A percentile compares a stretch with the other conserved stretches of the same genome.
Evolutionary conservation across 2,797 vertebrate species (phyloP).

Genomic region (Psittacula echo): DNA sequence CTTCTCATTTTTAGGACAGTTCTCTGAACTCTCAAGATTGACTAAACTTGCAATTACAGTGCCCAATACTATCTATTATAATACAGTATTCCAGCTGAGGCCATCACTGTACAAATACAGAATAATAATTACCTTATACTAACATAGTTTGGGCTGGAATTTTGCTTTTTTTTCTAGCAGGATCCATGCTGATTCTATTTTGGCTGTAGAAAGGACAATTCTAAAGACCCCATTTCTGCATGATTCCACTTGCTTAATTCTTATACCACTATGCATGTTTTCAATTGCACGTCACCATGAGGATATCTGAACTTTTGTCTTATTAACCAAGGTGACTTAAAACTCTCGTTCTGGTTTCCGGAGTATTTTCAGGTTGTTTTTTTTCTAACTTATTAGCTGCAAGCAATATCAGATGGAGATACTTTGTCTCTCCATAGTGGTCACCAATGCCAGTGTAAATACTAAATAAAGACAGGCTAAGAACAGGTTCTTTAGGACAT

Average conservation of each 20-base stretch:
- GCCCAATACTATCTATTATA: background rate
- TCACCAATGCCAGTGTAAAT: background rate
- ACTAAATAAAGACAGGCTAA: background rate
- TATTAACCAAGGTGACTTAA: background rate
- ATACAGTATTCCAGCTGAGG: background rate
- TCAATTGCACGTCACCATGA: background rate
- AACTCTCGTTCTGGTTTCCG: background rate
- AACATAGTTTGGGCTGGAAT: background rate
- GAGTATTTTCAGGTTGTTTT: background rate
- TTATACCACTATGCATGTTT: background rate
- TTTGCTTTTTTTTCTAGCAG: background rate
- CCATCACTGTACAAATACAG: background rate
- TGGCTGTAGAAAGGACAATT: background rate
- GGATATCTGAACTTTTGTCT: background rate
- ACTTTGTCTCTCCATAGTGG: background rate
- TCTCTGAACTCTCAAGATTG: background rate
- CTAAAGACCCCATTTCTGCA: accelerated
- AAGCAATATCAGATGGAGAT: background rate
- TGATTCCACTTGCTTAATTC: background rate
- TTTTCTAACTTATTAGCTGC: background rate
- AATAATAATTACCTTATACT: background rate
- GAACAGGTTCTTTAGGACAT: background rate
- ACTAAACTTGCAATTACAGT: background rate
- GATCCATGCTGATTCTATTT: background rate
- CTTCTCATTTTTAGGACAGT: background rate